Base-by-base conservation (phyloP, 2,888 invertebrate species). In the Mechanitis mazaeus region DNA sequence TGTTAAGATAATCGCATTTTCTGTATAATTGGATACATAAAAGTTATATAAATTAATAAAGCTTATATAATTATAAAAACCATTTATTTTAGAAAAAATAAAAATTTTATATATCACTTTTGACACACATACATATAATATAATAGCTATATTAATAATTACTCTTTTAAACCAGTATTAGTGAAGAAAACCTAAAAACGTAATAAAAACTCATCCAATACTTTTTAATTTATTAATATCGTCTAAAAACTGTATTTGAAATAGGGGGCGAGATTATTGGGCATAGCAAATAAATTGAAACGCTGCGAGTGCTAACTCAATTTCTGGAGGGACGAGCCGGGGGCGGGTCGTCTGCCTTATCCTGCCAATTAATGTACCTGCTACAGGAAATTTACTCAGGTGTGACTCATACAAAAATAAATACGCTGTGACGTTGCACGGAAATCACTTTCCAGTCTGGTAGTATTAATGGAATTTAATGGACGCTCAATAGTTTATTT, bases 231-330 rank as follows among this genome's bases (percentile, higher is more conserved):
- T 28, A 50, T 54, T 55, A 45, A 45, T 47, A 2, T n/a, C 28
- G 20, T 7, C n/a, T 46, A 47, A 50, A 45, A 59, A 59, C 56
- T 55, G 59, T n/a, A 33, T 38, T 57, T 53, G 38, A 54, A 57
- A 56, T 60, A 56, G 64, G 59, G 47, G 31, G 47, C 58, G 60
- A 50, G 31, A 42, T 28, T 62, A 85, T 86, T 87, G 84, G 85
- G 77, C 81, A 83, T 84, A 82, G 82, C 82, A 77, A 81, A 84
- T 84, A 86, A 85, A 87, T 86, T 83, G 85, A 82, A 86, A 85
- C 85, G 83, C 81, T 82, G 81, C 71, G 76, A 75, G 73, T 71
- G 78, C 75, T 86, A 85, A 87, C 80, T 83, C 80, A 79, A 84
- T 86, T 86, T 84, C 81, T 80, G 81, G 82, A 70, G 82, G 85